Evolutionary conservation across 2,113 vertebrate species (phyloP).

Genomic region (Lamprologus speciosus): DNA sequence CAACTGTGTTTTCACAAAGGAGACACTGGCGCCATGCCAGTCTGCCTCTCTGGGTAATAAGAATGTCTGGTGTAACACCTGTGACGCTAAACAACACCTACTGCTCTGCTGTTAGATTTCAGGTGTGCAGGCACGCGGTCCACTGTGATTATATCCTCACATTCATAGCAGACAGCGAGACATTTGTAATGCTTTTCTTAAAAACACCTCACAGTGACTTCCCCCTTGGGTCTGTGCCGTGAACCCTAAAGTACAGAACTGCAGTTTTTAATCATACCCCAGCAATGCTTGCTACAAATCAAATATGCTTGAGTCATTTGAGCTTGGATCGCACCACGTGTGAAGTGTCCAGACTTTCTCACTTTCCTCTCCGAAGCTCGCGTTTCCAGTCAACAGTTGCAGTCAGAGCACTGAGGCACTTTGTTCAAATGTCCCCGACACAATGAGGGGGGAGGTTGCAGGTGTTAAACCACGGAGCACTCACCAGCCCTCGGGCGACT

Average conservation of each 20-base stretch:
- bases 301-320: background rate
- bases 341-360: background rate
- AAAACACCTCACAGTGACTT: background rate
- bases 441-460: background rate
- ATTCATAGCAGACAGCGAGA: background rate
- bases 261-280: background rate
- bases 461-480: background rate
- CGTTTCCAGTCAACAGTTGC: background rate
- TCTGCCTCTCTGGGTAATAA: conserved; percentile 30
- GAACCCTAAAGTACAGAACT: background rate
- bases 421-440: background rate
- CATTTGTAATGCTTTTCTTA: background rate
- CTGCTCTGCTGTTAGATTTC: background rate
- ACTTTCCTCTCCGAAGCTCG: background rate
- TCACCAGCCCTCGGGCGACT: background rate
- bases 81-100: conserved; percentile 6
- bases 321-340: background rate
- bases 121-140: background rate
- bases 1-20: background rate
- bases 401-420: background rate
- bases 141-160: conserved; percentile 22
- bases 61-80: conserved; percentile 30
- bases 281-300: background rate
- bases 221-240: background rate
- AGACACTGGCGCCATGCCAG: conserved; percentile 12